Evolutionary conservation across 92 coral and sea anemone genomes (phyloP), one percentile per base, ranked within the genome.

Genomic region (Pocillopora grandis): DNA sequence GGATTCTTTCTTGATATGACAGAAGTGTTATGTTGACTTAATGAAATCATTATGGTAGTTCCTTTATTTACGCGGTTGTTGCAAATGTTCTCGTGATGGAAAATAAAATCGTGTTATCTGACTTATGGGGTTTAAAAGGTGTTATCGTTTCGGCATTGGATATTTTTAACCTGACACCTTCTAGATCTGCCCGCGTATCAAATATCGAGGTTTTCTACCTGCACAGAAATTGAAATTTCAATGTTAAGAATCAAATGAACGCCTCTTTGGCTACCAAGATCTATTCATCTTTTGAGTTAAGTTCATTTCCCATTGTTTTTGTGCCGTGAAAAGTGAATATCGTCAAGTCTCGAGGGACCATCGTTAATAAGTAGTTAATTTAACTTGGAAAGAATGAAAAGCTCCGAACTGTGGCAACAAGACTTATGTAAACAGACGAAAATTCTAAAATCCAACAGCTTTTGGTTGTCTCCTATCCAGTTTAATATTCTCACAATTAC

Each of bases 341-440:
- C 61, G 72, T 82, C 11, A 31, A 19, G 56, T 82, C 79, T 79
- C 72, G 27, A 48, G 86, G 72, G 72, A 72, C 37, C 13, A 5
- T 64, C 62, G 52, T 63, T 82, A 71, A 82, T 72, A 61, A 72
- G 12, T 27, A 63, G 79, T 72, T 74, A 23, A 59, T 74, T 82
- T 81, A n/a, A 15, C 13, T 23, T 48, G 79, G 62, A 71, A 14
- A 19, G 15, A 62, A 60, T 21, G 12, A 71, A 20, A 81, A 19
- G 70, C 55, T 65, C 8, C 52, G 23, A 55, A 19, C 79, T 42
- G 62, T 12, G 33, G 64, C 35, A 19, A 14, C 17, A 72, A 74
- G 1, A 13, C 42, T 60, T 21, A 73, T 21, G 79, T 73, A 72
- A 82, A 82, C 86, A 82, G 62, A 49, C 48, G 70, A 23, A 67